These are phyloP conservation scores for Ischnura elegans DNA, from an alignment of 2,888 invertebrate genomes.

Conservation along the genomic window DNA sequence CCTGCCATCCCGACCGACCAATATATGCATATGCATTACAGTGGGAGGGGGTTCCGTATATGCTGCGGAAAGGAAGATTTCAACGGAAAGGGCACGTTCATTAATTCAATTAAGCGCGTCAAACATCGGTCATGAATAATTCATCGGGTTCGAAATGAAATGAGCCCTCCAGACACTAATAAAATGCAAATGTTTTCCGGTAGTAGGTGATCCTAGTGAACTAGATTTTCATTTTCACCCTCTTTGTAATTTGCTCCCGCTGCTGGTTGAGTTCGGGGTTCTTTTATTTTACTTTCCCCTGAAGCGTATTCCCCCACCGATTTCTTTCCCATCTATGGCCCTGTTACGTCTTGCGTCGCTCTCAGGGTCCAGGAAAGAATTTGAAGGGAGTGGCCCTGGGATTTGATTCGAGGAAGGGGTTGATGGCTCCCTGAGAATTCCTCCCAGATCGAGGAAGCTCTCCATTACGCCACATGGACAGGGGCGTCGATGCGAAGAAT, in stretches of 20 bases:
- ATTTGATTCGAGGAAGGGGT: not conserved
- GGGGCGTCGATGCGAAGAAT: too few species aligned
- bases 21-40: slow-evolving; percentile 60
- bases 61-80: slow-evolving; percentile 62
- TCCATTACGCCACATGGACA: too few species aligned
- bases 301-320: not conserved
- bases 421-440: not conserved
- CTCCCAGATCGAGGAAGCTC: not conserved
- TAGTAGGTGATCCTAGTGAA: slow-evolving; percentile 53
- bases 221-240: slow-evolving; percentile 58
- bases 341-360: not conserved
- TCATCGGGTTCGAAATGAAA: slow-evolving; percentile 57
- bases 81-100: slow-evolving; percentile 58
- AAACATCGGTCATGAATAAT: slow-evolving; percentile 62
- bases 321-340: too few species aligned
- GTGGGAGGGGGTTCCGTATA: slow-evolving; percentile 54
- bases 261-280: not conserved
- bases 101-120: slow-evolving; percentile 64
- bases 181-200: slow-evolving; percentile 66
- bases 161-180: slow-evolving; percentile 54
- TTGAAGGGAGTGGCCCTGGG: not conserved
- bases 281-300: not conserved
- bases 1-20: not conserved
- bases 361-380: not conserved
- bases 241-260: slow-evolving; percentile 10